Evolutionary conservation across 2,888 invertebrate genomes (phyloP).

Genomic region (Polymixis lichenea): DNA sequence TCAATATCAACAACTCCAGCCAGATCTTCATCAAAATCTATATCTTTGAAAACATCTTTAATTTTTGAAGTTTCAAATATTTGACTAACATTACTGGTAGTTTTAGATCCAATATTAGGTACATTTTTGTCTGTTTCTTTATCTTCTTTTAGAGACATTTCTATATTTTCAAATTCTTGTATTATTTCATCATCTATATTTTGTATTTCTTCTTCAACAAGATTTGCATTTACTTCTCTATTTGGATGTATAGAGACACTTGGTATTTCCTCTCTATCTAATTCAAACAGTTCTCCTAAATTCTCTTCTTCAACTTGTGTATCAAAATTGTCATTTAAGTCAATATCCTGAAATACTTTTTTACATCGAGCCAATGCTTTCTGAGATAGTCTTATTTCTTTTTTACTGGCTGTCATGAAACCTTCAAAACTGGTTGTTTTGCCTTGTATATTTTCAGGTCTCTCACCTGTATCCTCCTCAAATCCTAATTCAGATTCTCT

Average conservation of each 20-base stretch:
- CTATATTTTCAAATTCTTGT: slow-evolving; percentile 74
- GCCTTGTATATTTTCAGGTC: not conserved
- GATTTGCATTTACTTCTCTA: slow-evolving; percentile 28
- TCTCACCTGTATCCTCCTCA: not conserved
- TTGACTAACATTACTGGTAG: slow-evolving; percentile 72
- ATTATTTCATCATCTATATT: slow-evolving; percentile 70
- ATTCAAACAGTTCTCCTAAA: not conserved
- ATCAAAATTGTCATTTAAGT: slow-evolving; percentile 50
- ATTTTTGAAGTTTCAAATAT: slow-evolving; percentile 74
- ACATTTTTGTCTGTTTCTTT: slow-evolving; percentile 28
- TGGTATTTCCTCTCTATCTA: not conserved
- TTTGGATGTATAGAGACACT: not conserved
- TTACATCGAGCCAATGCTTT: slow-evolving; percentile 69
- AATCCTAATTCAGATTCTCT: not conserved
- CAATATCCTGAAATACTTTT: slow-evolving; percentile 69
- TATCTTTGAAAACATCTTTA: slow-evolving; percentile 70
- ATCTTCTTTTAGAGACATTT: slow-evolving; percentile 69
- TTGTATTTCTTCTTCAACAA: slow-evolving; percentile 56
- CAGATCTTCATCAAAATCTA: slow-evolving; percentile 45
- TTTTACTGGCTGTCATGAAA: slow-evolving; percentile 75
- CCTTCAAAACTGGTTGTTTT: slow-evolving; percentile 63
- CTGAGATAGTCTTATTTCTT: slow-evolving; percentile 71
- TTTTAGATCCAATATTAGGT: slow-evolving; percentile 68
- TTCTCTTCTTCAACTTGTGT: slow-evolving; percentile 18
- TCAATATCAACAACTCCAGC: not conserved